Evolutionary conservation across 2,888 invertebrate genomes (phyloP), one percentile per base, ranked within the genome.

Genomic region (Lasiommata megera): DNA sequence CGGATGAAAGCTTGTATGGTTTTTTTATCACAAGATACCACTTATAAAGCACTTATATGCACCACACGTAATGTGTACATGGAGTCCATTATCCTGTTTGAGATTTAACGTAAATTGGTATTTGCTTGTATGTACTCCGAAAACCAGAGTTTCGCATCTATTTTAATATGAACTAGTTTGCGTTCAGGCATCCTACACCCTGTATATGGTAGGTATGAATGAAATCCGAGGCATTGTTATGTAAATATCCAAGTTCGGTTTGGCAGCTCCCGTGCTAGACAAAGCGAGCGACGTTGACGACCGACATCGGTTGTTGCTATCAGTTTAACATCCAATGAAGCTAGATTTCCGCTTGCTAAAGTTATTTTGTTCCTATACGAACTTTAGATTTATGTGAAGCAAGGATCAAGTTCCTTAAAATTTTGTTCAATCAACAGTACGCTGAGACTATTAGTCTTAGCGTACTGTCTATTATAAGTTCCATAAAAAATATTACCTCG

Each of bases 201-300:
- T 55, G 60, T 60, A 38, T 48, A 46, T 48, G 52, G 56, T 58
- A 56, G 61, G 58, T 58, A 82, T 80, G 77, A 84, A 82, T 85
- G 82, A 82, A 81, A 80, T 83, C 81, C 77, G 75, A 73, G 74
- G 80, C 80, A 89, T 89, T 90, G 88, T 89, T 81, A 90, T 89
- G 88, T 84, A 89, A 89, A 89, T 88, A 85, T 74, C 66, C 76
- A 77, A 80, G 87, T 82, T 82, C 77, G 82, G 86, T 80, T 85
- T 82, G 82, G 80, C 69, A 79, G 77, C 82, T 80, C 77, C 80
- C 80, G 81, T 80, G 80, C 80, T 85, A 88, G 88, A 89, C 89
- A 89, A 88, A 88, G 88, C 81, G 79, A 88, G 88, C 81, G 79
- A 74, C 78, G 83, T 80, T 83, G 88, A 88, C 86, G 82, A 80